Evolutionary conservation across 2,113 vertebrate species (phyloP).

Genomic region (Sinocyclocheilus rhinocerous): DNA sequence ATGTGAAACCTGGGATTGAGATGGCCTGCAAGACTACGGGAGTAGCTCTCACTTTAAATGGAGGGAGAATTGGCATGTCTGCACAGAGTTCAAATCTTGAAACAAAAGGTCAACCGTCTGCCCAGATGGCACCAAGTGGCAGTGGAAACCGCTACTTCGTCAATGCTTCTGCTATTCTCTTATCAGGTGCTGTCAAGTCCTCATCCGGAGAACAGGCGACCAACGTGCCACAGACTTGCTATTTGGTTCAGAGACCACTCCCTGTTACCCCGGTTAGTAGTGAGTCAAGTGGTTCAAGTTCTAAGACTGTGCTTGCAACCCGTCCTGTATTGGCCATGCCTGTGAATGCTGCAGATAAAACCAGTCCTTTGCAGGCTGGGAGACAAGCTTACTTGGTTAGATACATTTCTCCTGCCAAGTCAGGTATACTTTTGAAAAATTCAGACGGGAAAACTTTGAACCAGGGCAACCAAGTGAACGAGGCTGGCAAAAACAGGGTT

Average conservation of each 20-base stretch:
- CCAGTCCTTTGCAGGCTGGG: constrained; percentile 65
- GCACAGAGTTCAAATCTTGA: constrained; percentile 50
- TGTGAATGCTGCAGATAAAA: constrained; percentile 66
- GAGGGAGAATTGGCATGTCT: constrained; percentile 56
- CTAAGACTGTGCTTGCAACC: constrained; percentile 63
- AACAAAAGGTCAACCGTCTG: constrained; percentile 64
- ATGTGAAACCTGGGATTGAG: constrained; percentile 69
- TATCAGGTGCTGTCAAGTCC: constrained; percentile 69
- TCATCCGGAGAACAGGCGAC: constrained; percentile 62
- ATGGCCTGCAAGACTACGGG: constrained; percentile 58
- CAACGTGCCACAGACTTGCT: constrained; percentile 72
- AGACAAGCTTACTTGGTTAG: constrained; percentile 77
- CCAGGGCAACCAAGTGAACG: constrained; percentile 60
- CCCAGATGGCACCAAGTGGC: constrained; percentile 58
- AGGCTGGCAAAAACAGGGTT: constrained; percentile 71
- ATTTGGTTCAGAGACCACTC: constrained; percentile 74
- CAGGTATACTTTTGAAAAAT: constrained; percentile 67
- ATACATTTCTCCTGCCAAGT: constrained; percentile 76
- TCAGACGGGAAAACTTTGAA: constrained; percentile 63
- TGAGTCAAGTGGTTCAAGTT: constrained; percentile 57
- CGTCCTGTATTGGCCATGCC: constrained; percentile 73
- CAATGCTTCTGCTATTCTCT: constrained; percentile 68
- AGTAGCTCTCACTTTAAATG: constrained; percentile 60
- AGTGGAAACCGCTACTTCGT: constrained; percentile 71
- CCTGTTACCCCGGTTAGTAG: constrained; percentile 68